Base-by-base conservation (phyloP, 2,888 invertebrate genomes). In the Cephus runcator region DNA sequence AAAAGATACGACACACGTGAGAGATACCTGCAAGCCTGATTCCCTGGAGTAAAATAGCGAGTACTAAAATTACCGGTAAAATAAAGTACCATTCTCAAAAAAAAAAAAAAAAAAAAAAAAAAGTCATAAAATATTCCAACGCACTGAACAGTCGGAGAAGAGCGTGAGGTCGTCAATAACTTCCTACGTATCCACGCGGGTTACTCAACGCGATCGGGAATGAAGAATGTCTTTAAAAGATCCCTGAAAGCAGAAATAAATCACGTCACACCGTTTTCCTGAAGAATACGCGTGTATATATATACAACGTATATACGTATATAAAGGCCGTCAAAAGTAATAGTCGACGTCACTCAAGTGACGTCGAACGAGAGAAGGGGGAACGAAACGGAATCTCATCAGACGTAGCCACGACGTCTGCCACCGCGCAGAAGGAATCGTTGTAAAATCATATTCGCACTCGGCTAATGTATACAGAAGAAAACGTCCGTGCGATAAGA, bases 321-420 rank as follows among this genome's bases (percentile, higher is more conserved):
- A 84, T 79, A 84, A 81, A 77, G 78, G 80, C 81, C 80, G 84
- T 87, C 84, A 85, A 85, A 87, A 87, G 85, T 87, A 88, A 88
- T 85, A 86, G 82, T 81, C 83, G 83, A 75, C 83, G 85, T 84
- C 86, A 76, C 71, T 78, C 78, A 73, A 69, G 75, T 33, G 73
- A 75, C 75, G 73, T 69, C 78, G 75, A 78, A 78, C 78, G 30
- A 68, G 34, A 68, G 71, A 76, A 40, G 36, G 33, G 33, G 15
- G 23, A 74, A 23, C 74, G 77, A 15, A 69, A 34, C 75, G 15
- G 71, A 73, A 71, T 34, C 75, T 75, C 77, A 12, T 34, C 34
- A 35, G 74, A 74, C 36, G 36, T 34, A 23, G n/a, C n/a, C 3
- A 11, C 4, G 34, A 74, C 23, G 36, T 15, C 4, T 36, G 36